Evolutionary conservation across 2,888 invertebrate genomes (phyloP).

Genomic region (Lasioglossum figueresi): DNA sequence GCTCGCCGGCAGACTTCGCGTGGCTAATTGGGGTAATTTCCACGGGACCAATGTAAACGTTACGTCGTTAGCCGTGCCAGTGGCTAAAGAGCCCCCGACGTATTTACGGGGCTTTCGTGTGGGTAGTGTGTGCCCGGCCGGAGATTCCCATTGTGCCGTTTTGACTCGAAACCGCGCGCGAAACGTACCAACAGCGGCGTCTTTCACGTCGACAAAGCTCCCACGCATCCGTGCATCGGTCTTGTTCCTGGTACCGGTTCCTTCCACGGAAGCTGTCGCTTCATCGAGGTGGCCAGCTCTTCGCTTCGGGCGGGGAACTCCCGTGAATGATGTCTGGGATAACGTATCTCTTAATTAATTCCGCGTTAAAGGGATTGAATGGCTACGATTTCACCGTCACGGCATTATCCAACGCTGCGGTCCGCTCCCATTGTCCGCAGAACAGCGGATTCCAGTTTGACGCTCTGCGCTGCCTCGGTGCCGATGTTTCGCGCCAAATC

Average conservation of each 20-base stretch:
- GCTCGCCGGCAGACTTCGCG: constrained; percentile 43
- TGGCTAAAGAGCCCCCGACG: constrained; percentile 69
- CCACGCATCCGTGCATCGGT: constrained; percentile 48
- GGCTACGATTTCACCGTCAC: constrained; percentile 30
- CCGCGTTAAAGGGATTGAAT: constrained; percentile 49
- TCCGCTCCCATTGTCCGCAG: constrained; percentile 18
- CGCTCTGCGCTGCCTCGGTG: constrained; percentile 9
- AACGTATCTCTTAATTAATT: constrained; percentile 64
- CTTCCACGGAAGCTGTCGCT: constrained; percentile 37
- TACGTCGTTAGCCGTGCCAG: constrained; percentile 65
- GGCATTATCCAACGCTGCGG: constrained; percentile 29
- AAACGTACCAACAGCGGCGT: constrained; percentile 51
- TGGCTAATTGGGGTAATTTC: constrained; percentile 81
- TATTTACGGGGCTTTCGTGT: constrained; percentile 65
- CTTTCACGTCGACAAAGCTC: constrained; percentile 60
- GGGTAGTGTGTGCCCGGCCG: constrained; percentile 46
- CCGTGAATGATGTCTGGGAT: constrained; percentile 45
- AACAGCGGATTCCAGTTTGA: constrained; percentile 17
- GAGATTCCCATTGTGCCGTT: constrained; percentile 63
- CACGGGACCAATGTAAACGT: constrained; percentile 78
- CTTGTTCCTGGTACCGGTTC: constrained; percentile 47
- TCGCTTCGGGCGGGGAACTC: constrained; percentile 24
- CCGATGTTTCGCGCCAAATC: not conserved
- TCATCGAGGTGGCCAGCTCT: constrained; percentile 32
- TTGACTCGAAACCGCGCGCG: constrained; percentile 46